phyloP scores from a whole-genome alignment of 1,140 invertebrate species.

The Aleiodes sp. region DNA sequence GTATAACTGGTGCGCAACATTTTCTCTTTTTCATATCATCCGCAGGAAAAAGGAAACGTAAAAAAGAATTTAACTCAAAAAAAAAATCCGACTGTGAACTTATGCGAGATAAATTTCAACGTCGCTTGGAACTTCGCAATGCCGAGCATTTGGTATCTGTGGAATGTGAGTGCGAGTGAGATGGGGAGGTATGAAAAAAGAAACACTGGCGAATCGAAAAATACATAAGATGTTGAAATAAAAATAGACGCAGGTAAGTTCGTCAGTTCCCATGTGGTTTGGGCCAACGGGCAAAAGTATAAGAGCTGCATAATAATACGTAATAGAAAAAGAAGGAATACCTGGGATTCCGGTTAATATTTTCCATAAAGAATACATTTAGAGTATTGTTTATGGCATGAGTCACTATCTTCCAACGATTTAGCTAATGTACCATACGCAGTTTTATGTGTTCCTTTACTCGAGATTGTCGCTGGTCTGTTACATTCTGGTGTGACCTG shows the following conservation, averaged over 20 bases:
- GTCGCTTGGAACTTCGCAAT: too few species aligned
- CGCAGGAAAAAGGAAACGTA: too few species aligned
- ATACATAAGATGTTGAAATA: background rate
- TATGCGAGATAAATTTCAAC: conserved; percentile 11
- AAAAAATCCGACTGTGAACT: conserved; percentile 4
- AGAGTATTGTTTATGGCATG: too few species aligned
- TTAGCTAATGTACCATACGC: too few species aligned
- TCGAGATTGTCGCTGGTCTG: too few species aligned
- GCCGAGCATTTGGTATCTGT: background rate
- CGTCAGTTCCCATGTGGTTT: background rate
- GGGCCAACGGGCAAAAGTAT: background rate
- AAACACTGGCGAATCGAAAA: background rate
- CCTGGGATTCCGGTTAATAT: too few species aligned
- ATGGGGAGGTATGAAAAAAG: background rate
- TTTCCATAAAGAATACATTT: too few species aligned
- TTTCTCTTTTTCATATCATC: background rate
- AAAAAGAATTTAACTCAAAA: too few species aligned
- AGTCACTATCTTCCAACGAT: too few species aligned
- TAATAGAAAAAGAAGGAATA: too few species aligned
- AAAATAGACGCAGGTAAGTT: background rate
- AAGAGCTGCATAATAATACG: background rate
- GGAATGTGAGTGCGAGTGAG: background rate
- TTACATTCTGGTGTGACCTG: too few species aligned
- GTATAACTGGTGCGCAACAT: background rate
- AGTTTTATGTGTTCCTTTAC: too few species aligned